Base-by-base conservation (phyloP, 2,797 vertebrate species). In the Astyanax mexicanus region DNA sequence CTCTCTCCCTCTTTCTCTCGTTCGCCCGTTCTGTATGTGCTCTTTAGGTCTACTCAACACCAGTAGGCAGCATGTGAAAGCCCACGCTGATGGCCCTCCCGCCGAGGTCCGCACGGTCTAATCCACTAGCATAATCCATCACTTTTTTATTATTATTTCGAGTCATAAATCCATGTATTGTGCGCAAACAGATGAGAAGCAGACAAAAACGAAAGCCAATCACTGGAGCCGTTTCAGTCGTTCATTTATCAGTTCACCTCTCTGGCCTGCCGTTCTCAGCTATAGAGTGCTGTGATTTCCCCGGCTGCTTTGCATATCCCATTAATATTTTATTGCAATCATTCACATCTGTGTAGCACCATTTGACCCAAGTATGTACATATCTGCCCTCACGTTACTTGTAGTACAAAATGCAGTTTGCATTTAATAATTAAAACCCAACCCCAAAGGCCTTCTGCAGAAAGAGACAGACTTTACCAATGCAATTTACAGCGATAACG, bases 261-360 rank as follows among this genome's bases (percentile, higher is more conserved):
- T 11, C 62, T 49, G 60, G 72, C 66, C 77, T 74, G 45, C 52
- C 40, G 29, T 42, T 77, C 80, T 62, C 21, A 32, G 67, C 66
- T 51, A 70, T 80, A 82, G 70, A 40, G 38, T 25, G 29, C 78
- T 66, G 72, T 75, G 77, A 80, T 81, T 69, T 78, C 82, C 76
- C 54, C 70, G 84, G 79, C 83, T 86, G 72, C 79, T 91, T 90
- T 90, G 79, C 91, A 89, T 91, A 89, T 88, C 80, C 81, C 85
- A 90, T 91, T 91, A 92, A 92, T 92, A 92, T 92, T 92, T 89
- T 84, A 92, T 90, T 88, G 89, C 88, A 90, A 89, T 88, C 83
- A 87, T 91, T 91, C 89, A 89, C 90, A 89, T 88, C 84, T 84
- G 81, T 89, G 85, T 69, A 68, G 65, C 85, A 85, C 82, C 75